These are phyloP conservation scores for Eupithecia insigniata DNA, from an alignment of 2,888 invertebrate species.

Conservation along the genomic window DNA sequence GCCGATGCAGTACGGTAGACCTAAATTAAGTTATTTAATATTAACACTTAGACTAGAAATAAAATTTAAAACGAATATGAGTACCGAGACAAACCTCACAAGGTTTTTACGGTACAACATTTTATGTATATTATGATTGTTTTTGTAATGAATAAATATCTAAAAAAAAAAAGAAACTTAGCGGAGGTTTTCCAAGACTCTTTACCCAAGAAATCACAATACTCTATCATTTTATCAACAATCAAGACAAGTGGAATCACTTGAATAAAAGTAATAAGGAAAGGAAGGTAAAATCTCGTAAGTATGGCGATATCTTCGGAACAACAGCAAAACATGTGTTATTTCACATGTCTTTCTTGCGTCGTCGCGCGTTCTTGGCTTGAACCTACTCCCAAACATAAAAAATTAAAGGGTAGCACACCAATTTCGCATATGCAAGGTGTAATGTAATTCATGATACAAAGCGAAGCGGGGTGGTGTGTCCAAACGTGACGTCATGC, in stretches of 20 bases:
- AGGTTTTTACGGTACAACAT: no score
- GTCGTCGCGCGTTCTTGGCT: background rate
- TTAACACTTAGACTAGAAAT: no score
- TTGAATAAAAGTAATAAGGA: background rate
- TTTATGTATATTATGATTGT: no score
- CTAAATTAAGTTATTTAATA: no score
- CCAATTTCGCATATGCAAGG: slow-evolving; percentile 51
- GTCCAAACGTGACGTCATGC: slow-evolving; percentile 70
- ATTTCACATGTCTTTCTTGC: background rate
- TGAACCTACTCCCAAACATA: slow-evolving; percentile 40
- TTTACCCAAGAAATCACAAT: background rate
- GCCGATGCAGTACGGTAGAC: no score
- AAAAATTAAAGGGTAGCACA: slow-evolving; percentile 42
- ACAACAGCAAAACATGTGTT: background rate
- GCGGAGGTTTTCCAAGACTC: background rate
- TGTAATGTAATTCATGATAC: slow-evolving; percentile 62
- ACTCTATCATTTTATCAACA: background rate
- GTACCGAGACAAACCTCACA: no score
- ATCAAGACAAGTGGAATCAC: background rate
- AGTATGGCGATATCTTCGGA: background rate
- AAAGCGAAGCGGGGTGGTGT: slow-evolving; percentile 53
- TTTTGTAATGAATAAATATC: no score
- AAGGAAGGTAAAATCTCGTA: background rate
- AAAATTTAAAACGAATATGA: no score
- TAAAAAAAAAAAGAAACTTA: background rate